Conservation (phyloP, 1,140 invertebrate genomes). For the Harlomillsia oculata region DNA sequence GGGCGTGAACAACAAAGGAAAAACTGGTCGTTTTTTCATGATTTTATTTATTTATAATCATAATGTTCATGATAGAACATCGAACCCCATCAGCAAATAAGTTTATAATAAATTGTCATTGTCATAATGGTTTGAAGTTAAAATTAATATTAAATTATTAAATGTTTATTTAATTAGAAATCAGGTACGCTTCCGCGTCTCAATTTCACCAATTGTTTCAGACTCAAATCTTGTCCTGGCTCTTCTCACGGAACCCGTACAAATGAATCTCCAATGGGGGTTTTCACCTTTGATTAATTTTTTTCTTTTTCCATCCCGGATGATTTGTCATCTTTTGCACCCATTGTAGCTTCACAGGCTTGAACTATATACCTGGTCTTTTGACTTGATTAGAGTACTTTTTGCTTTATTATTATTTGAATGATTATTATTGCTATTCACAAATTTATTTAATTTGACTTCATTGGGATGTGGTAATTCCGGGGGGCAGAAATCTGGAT, state of each 20-base stretch:
- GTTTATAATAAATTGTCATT: too few relatives aligned
- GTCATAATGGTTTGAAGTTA: too few relatives aligned
- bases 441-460: too few relatives aligned
- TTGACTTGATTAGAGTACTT: background rate
- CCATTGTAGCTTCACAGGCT: background rate
- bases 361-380: too few relatives aligned
- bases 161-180: conserved; percentile 18
- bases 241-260: conserved; percentile 21
- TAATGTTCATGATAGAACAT: too few relatives aligned
- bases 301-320: background rate
- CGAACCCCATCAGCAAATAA: too few relatives aligned
- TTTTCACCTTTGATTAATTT: background rate
- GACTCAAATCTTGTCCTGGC: conserved; percentile 20
- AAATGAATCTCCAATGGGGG: conserved; percentile 25
- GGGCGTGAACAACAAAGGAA: too few relatives aligned
- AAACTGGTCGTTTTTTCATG: too few relatives aligned
- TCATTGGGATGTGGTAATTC: too few relatives aligned
- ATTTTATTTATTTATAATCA: too few relatives aligned
- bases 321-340: background rate
- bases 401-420: background rate
- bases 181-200: conserved; percentile 26
- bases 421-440: background rate
- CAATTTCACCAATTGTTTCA: conserved; percentile 11
- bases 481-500: too few relatives aligned
- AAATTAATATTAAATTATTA: too few relatives aligned